Base-by-base conservation (phyloP, 2,113 vertebrate species). In the Marmota flaviventris region DNA sequence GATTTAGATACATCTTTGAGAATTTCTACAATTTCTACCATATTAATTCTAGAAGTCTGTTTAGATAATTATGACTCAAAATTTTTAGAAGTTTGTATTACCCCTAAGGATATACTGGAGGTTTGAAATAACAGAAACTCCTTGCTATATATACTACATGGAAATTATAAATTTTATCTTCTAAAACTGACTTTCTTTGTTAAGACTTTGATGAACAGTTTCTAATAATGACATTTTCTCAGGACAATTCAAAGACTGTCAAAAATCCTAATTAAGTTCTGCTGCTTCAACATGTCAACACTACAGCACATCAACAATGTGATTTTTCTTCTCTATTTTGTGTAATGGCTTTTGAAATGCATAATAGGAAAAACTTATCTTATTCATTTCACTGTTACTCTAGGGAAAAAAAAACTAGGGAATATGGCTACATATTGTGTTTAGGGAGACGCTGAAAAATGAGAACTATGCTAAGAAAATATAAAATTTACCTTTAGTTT, bases 111-210 rank as follows among this genome's bases (percentile, higher is more conserved):
- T 89, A 93, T 70, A 63, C 8, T 83, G 10, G 0, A 42, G 72
- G 27, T 93, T 89, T 93, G 24, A 96, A 95, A 86, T 78, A 97
- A 90, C 16, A 32, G 11, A 87, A 94, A 90, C 11, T 76, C 7
- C 12, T 58, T 87, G 27, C 37, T 67, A 61, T 53, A 27, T 75
- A 67, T 75, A 67, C 84, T 37, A 87, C n/a, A 82, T 8, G 9
- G 37, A 85, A 93, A 86, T n/a, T 69, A 53, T 17, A 63, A 94
- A 42, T 51, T 48, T 91, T 82, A 79, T 24, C 94, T 95, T 65
- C 39, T 86, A 95, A 90, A 69, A 91, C 29, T 70, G 13, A 70
- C 25, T 89, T 91, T 89, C 72, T 89, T 91, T 89, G 53, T 92
- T 29, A 85, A 56, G 32, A n/a, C 22, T 90, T 34, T 84, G 14